Evolutionary conservation across 1,140 invertebrate genomes (phyloP), one percentile per base, ranked within the genome.

Genomic region (Cyphomyrmex costatus): DNA sequence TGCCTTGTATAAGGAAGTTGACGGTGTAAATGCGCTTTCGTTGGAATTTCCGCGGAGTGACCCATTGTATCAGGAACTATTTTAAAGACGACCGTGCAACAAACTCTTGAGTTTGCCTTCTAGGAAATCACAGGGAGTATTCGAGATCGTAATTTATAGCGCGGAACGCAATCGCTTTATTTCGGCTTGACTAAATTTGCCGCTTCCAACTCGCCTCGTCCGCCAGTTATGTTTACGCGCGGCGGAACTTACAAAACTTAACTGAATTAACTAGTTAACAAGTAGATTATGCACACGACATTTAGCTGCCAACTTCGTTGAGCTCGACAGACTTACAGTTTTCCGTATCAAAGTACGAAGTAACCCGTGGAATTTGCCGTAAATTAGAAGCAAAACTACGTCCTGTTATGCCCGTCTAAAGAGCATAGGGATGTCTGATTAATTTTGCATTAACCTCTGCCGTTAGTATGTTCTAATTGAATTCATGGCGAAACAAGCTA

Each of bases 251-350:
- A 87, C 85, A 85, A 68, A 90, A 91, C 84, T 89, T 91, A 85
- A 91, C 89, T 89, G 85, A 90, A 91, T 91, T 90, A 90, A 89
- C 90, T 90, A 90, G 77, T 89, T 91, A 91, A 90, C 87, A 88
- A 86, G 66, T 85, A 70, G 87, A 91, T 91, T 91, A 91, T 87
- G 80, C 85, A 91, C 90, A 91, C 89, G 80, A 91, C 85, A 91
- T 91, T 89, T 91, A 91, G 86, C 84, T 88, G 79, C 60, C 66
- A 87, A 90, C 84, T 91, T 88, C 19, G 51, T 70, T 42, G 58
- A 27, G n/a, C 10, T 30, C 49, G 70, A 30, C 30, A 61, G 82
- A 86, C 77, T 74, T 86, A 86, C 51, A 88, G 73, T 91, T 91
- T 90, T 90, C 82, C 63, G 66, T 51, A 78, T 53, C 46, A 58